These are phyloP conservation scores for Machaerirhynchus nigripectus DNA, from an alignment of 2,113 vertebrate genomes.

Conservation along the genomic window DNA sequence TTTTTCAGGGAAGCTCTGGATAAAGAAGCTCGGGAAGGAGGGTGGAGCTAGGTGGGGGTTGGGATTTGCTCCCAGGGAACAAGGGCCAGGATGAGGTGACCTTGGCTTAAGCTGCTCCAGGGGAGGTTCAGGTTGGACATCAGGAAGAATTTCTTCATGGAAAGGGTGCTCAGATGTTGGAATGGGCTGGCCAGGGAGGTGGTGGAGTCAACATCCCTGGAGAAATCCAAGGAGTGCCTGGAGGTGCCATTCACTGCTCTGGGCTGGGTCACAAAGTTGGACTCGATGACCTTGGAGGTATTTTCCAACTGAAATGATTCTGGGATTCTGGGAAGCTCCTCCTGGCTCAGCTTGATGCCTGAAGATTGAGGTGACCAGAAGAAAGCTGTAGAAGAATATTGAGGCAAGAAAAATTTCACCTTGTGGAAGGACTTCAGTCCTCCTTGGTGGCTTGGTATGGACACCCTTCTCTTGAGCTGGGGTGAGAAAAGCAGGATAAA, in stretches of 20 bases:
- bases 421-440: neutral
- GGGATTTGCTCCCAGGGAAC: neutral
- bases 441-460: neutral
- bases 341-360: neutral
- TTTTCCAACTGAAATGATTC: neutral
- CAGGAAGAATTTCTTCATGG: neutral
- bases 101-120: neutral
- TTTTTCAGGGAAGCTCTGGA: neutral
- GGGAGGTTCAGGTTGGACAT: neutral
- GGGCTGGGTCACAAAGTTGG: neutral
- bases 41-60: neutral
- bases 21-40: neutral
- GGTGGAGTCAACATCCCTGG: neutral
- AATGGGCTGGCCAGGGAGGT: neutral
- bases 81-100: neutral
- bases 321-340: neutral
- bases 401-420: neutral
- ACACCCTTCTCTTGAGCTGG: neutral
- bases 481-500: neutral
- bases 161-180: neutral
- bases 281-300: fast-evolving
- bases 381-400: neutral
- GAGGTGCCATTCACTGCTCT: neutral
- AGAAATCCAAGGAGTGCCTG: neutral
- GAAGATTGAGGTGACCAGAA: neutral